phyloP scores from a whole-genome alignment of 2,113 vertebrate species.

The Loxodonta africana region DNA sequence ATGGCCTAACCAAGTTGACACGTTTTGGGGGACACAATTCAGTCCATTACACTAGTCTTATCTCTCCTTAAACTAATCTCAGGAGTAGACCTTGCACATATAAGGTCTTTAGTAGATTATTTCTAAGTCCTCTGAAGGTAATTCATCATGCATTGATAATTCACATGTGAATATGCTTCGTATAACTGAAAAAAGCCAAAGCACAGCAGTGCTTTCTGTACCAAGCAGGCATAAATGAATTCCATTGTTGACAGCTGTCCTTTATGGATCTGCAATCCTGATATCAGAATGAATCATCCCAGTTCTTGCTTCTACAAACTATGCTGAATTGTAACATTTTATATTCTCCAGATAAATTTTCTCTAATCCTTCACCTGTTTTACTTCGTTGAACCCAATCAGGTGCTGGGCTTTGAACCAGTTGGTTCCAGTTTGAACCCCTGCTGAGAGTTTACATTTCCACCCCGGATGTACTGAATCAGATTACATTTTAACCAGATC shows the following conservation, averaged over 20 bases:
- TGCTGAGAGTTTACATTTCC: too few species aligned
- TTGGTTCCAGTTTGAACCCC: too few species aligned
- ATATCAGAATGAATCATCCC: conserved; percentile 5
- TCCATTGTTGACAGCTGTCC: conserved; percentile 43
- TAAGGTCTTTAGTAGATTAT: background rate
- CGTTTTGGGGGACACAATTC: too few species aligned
- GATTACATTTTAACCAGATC: too few species aligned
- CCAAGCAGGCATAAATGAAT: background rate
- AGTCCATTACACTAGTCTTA: background rate
- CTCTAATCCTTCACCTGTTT: background rate
- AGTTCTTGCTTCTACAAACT: conserved; percentile 11
- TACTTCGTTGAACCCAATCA: background rate
- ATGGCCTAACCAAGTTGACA: too few species aligned
- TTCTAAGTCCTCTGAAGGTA: conserved; percentile 10
- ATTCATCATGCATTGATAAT: background rate
- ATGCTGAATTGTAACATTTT: background rate
- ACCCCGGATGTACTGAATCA: too few species aligned
- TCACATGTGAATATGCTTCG: background rate
- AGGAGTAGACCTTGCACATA: background rate
- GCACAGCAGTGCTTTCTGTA: background rate
- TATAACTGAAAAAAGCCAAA: background rate
- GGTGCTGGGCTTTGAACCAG: too few species aligned
- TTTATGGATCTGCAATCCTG: conserved; percentile 51
- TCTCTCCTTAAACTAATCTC: background rate
- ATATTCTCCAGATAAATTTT: background rate